Evolutionary conservation across 2,797 vertebrate genomes (phyloP), one percentile per base, ranked within the genome.

Genomic region (Atherinosoma microstoma): DNA sequence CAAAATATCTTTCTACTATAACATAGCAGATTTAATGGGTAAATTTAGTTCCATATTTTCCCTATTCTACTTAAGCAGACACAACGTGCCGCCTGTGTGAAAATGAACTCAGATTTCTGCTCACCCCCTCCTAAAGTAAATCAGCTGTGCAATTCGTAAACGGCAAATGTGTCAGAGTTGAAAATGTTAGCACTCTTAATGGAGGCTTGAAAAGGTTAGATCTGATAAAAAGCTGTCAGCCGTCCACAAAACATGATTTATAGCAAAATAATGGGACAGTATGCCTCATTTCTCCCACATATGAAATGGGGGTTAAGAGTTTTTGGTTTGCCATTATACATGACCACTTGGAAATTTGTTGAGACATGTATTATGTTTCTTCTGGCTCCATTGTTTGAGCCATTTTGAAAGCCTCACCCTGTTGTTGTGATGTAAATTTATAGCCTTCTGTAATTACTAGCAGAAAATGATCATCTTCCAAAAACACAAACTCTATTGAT

Each of bases 201-300:
- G 96, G 96, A 96, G 95, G 96, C 97, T 97, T 97, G 96, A 97
- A 99, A 99, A 99, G 98, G 98, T 99, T 98, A 99, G 95, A 96
- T 96, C 97, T 98, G 97, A 99, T 98, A 97, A 98, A 94, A 97
- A 97, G 95, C 97, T 97, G 97, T 98, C 97, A 97, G 94, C 92
- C 94, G 91, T 96, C 96, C 94, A 95, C 96, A 94, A 96, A 96
- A 92, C 95, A 95, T 98, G 97, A 99, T 98, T 98, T 97, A 99
- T 98, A 94, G 93, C 95, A 93, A 93, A 95, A 96, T 97, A 98
- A 98, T 97, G 95, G 96, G 96, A 96, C 95, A 96, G 95, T 96
- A 97, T 96, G 97, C 95, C 97, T 98, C 97, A 98, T 99, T 99
- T 99, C 96, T 97, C 95, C 96, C 95, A 95, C 92, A 92, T 95